These are phyloP conservation scores for Pseudochirops cupreus DNA, from an alignment of 2,797 vertebrate genomes.

Conservation along the genomic window DNA sequence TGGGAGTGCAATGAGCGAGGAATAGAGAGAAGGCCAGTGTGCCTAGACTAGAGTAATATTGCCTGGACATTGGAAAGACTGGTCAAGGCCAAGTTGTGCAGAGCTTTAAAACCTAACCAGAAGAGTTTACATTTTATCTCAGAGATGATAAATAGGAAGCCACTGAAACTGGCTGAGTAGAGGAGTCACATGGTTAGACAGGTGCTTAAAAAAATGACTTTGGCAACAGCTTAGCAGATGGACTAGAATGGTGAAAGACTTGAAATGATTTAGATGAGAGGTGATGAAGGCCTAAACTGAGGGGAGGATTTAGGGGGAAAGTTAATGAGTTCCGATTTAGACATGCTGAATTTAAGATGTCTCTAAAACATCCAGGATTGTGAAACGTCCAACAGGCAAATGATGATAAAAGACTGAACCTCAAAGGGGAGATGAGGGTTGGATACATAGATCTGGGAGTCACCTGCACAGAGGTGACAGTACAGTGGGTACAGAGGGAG, in stretches of 20 bases:
- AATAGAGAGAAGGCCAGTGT: background rate
- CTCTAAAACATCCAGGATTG: background rate
- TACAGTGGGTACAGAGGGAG: background rate
- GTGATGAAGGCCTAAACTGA: background rate
- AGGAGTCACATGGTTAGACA: background rate
- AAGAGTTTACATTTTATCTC: background rate
- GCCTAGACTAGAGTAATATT: background rate
- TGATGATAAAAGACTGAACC: background rate
- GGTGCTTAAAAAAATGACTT: background rate
- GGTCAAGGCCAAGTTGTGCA: background rate
- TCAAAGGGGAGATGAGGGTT: background rate
- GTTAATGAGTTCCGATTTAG: background rate
- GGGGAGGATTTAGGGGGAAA: background rate
- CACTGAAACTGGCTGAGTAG: background rate
- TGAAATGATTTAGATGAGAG: background rate
- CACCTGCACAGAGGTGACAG: too few species aligned
- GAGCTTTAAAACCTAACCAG: background rate
- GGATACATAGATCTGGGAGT: too few species aligned
- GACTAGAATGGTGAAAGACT: background rate
- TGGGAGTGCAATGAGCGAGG: background rate
- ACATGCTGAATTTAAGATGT: background rate
- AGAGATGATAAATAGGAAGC: background rate
- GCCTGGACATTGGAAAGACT: background rate
- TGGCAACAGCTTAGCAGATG: background rate
- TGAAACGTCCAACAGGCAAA: background rate